Evolutionary conservation across 2,888 invertebrate genomes (phyloP), one percentile per base, ranked within the genome.

Genomic region (Unio delphinus): DNA sequence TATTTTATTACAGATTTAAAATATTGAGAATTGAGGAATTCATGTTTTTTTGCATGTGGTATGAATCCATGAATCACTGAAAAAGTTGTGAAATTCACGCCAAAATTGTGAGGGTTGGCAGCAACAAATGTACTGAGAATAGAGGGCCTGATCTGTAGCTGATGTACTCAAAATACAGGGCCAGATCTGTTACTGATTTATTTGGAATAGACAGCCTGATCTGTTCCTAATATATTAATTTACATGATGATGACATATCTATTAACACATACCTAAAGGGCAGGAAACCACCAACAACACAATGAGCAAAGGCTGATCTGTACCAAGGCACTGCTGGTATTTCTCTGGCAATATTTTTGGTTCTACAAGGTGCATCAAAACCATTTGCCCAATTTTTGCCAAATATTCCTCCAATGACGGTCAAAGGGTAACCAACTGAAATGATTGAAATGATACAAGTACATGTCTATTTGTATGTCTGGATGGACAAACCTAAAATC

Each of bases 341-440:
- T 80, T 92, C 91, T 17, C 92, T 84, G 3, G 91, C 83, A 71
- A 92, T 91, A 76, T 91, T 91, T 76, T 92, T 91, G 1, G 91
- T 91, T 58, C 92, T 86, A 79, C 91, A 91, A 0, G 91, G 91
- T 8, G 91, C 90, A 75, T 90, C 90, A 82, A 91, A 91, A 30
- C 88, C 88, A 57, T 83, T 84, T 8, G 89, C 87, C 83, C 87
- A 89, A 76, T 91, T 91, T 79, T 91, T 91, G 34, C 91, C 92
- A 73, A 91, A 85, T 64, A 92, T 90, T 15, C 91, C 91, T 7
- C 92, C 92, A 67, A 91, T 81, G 60, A 92, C 89, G 56, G 91
- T 91, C 73, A 92, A 82, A 4, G 92, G 92, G 82, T 91, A 92
- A 11, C 92, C 92, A 80, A 91, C 91, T 91, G 84, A 26, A 85